Conservation (phyloP, 2,888 invertebrate species). For the Sphinx pinastri region DNA sequence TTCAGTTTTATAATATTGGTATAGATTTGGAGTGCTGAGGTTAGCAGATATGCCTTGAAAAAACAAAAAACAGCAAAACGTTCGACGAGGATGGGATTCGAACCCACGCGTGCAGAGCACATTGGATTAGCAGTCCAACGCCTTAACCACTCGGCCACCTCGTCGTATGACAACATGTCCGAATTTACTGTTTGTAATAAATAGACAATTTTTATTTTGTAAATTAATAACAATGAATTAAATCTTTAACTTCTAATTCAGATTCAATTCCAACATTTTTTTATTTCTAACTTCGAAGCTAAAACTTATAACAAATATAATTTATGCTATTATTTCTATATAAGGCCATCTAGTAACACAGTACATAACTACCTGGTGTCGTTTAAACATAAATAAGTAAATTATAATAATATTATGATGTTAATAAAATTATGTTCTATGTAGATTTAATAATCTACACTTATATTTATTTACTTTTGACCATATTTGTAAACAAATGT, state of each 20-base stretch:
- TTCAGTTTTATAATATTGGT: too few relatives aligned
- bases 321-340: neutral
- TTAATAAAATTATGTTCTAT: neutral
- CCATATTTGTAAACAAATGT: neutral
- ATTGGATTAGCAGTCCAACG: conserved; percentile 94
- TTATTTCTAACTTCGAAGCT: too few relatives aligned
- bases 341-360: neutral
- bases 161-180: conserved; percentile 70
- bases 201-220: neutral
- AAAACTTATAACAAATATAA: neutral
- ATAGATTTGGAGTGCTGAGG: too few relatives aligned
- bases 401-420: neutral
- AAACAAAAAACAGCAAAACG: conserved; percentile 28
- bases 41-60: too few relatives aligned
- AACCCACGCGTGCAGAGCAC: conserved; percentile 94
- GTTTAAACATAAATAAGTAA: too few relatives aligned
- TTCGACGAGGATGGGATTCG: conserved; percentile 91
- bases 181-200: conserved; percentile 44
- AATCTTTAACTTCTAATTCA: neutral
- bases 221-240: neutral
- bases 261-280: neutral
- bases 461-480: neutral
- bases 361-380: neutral
- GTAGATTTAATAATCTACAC: neutral
- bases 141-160: conserved; percentile 94